Conservation (phyloP, 2,888 invertebrate species). For the Drosophila flavopinicola region DNA sequence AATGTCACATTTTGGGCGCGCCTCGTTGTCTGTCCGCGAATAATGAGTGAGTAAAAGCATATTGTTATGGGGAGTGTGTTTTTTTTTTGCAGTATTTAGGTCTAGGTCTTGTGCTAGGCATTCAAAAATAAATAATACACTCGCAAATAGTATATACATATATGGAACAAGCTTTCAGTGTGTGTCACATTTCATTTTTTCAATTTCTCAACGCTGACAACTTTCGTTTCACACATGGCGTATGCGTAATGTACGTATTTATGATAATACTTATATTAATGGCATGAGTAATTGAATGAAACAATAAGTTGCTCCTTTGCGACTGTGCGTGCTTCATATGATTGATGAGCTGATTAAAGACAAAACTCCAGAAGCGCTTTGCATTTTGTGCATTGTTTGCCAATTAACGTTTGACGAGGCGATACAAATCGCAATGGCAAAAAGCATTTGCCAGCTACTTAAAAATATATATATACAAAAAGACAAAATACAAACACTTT, state of each 20-base stretch:
- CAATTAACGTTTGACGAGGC: constrained; percentile 64
- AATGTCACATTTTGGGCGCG: constrained; percentile 36
- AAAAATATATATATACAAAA: constrained; percentile 30
- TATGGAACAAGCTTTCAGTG: constrained; percentile 3
- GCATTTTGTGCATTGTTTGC: constrained; percentile 66
- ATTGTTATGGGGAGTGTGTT: neutral
- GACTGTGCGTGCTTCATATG: constrained; percentile 40
- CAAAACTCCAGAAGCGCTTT: constrained; percentile 52
- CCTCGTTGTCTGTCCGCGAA: constrained; percentile 50
- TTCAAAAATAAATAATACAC: constrained; percentile 24
- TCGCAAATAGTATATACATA: neutral
- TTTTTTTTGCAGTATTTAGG: constrained; percentile 51
- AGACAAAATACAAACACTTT: constrained; percentile 14
- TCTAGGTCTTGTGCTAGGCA: constrained; percentile 52
- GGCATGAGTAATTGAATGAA: constrained; percentile 59
- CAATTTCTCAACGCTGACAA: constrained; percentile 46
- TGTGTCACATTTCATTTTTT: constrained; percentile 55
- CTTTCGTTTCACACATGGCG: constrained; percentile 49
- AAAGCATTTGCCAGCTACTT: constrained; percentile 55
- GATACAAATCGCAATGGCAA: constrained; percentile 66
- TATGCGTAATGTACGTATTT: constrained; percentile 48
- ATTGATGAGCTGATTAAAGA: constrained; percentile 58
- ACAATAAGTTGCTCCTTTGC: constrained; percentile 12
- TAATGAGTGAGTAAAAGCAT: constrained; percentile 29
- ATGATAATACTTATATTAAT: constrained; percentile 38